Base-by-base conservation (phyloP, 2,888 invertebrate species). In the Frankliniella intonsa region DNA sequence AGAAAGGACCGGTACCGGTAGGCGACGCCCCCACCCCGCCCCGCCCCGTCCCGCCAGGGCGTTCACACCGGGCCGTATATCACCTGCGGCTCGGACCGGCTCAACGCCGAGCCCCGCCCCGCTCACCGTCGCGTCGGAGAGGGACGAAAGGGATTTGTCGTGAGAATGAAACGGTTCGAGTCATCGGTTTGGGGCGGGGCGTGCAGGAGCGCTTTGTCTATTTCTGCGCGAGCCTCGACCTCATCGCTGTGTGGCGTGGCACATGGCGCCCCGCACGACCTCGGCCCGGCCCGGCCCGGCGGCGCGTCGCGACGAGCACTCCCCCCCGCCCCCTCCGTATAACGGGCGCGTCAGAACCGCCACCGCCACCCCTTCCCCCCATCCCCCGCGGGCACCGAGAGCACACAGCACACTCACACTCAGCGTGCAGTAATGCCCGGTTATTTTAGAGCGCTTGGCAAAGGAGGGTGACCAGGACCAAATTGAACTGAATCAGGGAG, bases 381-480 rank as follows among this genome's bases (percentile, higher is more conserved):
- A 12, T 12, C 12, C 55, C 55, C 14, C 55, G 55, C 55, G 38
- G 5, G 38, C 38, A 38, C 38, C 38, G 38, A 38, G 38, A 38
- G n/a, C 62, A 62, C 62, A 62, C 62, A 17, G n/a, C 62, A 62
- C 62, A 62, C 62, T 19, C 62, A 17, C 11, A 62, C 69, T 11
- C 25, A 25, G 22, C 69, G 69, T 76, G 69, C 69, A 76, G 69
- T 76, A 76, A 76, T 76, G 25, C 69, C 69, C 69, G 69, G 69
- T 76, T 76, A 76, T 76, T 76, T 76, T 76, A 22, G 69, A 55
- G 11, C 69, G 69, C 69, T 22, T 76, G 69, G 69, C 69, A 76
- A 14, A 62, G 62, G 62, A 62, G 62, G 62, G 62, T 25, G 69
- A 76, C 69, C 69, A 76, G 69, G 25, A 22, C 25, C 69, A 76